A percentile compares a stretch with the other conserved stretches of the same genome.
phyloP scores from a whole-genome alignment of 23 tunicate genomes.

The Ciona savignyi region DNA sequence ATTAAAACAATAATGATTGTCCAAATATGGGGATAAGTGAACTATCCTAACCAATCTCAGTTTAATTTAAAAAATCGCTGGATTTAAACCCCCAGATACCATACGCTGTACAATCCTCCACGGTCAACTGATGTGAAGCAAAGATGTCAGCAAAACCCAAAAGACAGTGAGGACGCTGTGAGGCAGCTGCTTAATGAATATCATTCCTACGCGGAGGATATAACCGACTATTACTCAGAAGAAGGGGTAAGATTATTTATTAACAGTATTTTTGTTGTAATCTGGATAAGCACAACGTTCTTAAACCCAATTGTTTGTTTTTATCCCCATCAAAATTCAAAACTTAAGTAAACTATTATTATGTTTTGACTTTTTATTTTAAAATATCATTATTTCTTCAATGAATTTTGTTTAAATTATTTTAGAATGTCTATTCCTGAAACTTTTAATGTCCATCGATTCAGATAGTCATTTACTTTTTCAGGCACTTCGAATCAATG shows the following conservation, averaged over 20 bases:
- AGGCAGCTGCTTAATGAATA: conserved; percentile 42
- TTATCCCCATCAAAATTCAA: neutral
- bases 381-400: no score
- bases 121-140: conserved; percentile 47
- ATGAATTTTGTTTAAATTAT: neutral
- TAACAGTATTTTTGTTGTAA: neutral
- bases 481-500: conserved; percentile 79
- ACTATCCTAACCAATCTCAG: no score
- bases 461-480: no score
- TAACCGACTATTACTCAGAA: conserved; percentile 64
- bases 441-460: no score
- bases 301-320: neutral
- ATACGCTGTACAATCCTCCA: conserved; percentile 84
- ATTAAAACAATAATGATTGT: no score
- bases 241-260: conserved; percentile 44
- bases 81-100: conserved; percentile 35
- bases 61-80: neutral
- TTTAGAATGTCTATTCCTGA: no score
- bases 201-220: conserved; percentile 39
- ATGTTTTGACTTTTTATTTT: no score
- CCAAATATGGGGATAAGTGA: no score
- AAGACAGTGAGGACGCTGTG: conserved; percentile 57
- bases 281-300: neutral
- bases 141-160: conserved; percentile 53
- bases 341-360: neutral